Percentiles rank a stretch among this genome's conserved stretches.
phyloP scores from a whole-genome alignment of 1,140 invertebrate species.

The Mya arenaria region DNA sequence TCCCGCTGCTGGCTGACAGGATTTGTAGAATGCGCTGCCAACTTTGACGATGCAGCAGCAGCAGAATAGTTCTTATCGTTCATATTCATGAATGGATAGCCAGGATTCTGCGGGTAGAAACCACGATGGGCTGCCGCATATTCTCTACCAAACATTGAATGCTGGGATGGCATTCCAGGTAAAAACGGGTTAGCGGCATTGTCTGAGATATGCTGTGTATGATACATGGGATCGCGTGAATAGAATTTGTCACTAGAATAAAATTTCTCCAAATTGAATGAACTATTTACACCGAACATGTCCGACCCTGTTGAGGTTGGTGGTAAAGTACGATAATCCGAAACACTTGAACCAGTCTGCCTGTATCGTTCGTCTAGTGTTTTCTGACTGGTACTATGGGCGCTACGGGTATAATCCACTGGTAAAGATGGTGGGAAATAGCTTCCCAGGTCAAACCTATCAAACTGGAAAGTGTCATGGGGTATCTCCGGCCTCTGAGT shows the following conservation, averaged over 20 bases:
- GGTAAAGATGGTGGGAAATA: constrained; percentile 71
- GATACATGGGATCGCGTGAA: constrained; percentile 72
- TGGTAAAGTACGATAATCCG: constrained; percentile 74
- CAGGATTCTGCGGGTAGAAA: constrained; percentile 73
- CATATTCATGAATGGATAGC: constrained; percentile 76
- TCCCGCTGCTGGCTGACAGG: constrained; percentile 66
- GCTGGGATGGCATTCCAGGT: constrained; percentile 71
- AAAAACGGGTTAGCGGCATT: constrained; percentile 76
- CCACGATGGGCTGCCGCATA: constrained; percentile 71
- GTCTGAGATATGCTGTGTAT: constrained; percentile 73
- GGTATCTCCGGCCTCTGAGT: constrained; percentile 71
- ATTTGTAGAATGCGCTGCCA: constrained; percentile 66
- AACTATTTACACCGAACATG: constrained; percentile 75
- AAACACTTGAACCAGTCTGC: constrained; percentile 70
- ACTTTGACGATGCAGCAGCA: constrained; percentile 71
- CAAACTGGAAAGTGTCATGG: constrained; percentile 72
- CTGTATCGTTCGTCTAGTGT: constrained; percentile 77
- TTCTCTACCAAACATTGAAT: constrained; percentile 75
- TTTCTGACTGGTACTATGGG: constrained; percentile 70
- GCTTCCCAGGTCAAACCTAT: constrained; percentile 74
- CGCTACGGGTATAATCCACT: constrained; percentile 71
- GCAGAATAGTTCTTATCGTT: constrained; percentile 67
- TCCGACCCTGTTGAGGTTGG: constrained; percentile 71
- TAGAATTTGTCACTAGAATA: too few relatives aligned
- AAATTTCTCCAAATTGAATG: constrained; percentile 77